Percentiles rank a stretch among this genome's conserved stretches.
Conservation (phyloP, 2,888 invertebrate species). For the Tinea semifulvella region DNA sequence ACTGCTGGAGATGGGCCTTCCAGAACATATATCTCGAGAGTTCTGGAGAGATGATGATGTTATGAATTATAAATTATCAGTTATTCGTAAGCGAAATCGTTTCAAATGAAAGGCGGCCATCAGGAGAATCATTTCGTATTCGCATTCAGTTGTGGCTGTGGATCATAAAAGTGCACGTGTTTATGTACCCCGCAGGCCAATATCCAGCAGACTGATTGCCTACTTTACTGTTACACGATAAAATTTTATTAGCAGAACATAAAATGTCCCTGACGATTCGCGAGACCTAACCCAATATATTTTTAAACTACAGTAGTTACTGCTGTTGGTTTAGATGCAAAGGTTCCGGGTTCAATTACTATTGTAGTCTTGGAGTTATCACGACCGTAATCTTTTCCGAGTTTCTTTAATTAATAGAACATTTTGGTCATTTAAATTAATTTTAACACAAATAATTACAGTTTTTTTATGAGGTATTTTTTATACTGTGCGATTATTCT, state of each 20-base stretch:
- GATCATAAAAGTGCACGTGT: constrained; percentile 61
- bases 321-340: not conserved
- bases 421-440: too few relatives aligned
- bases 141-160: constrained; percentile 22
- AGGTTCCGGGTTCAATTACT: too few relatives aligned
- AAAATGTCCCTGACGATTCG: constrained; percentile 59
- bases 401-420: too few relatives aligned
- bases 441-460: too few relatives aligned
- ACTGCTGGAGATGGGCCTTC: too few relatives aligned
- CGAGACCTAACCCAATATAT: constrained; percentile 61
- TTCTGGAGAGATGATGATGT: too few relatives aligned
- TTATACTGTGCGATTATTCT: too few relatives aligned
- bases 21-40: too few relatives aligned
- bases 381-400: too few relatives aligned
- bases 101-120: not conserved
- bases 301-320: constrained; percentile 22
- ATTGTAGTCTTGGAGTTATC: too few relatives aligned
- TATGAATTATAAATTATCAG: too few relatives aligned
- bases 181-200: constrained; percentile 60
- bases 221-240: constrained; percentile 68
- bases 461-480: too few relatives aligned
- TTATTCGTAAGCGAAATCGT: constrained; percentile 3
- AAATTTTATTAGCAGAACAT: constrained; percentile 61
- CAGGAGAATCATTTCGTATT: constrained; percentile 1
- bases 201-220: constrained; percentile 64